A percentile compares a stretch with the other conserved stretches of the same genome.
These are phyloP conservation scores for Trichomycterus rosablanca DNA, from an alignment of 2,113 vertebrate species.

Conservation along the genomic window DNA sequence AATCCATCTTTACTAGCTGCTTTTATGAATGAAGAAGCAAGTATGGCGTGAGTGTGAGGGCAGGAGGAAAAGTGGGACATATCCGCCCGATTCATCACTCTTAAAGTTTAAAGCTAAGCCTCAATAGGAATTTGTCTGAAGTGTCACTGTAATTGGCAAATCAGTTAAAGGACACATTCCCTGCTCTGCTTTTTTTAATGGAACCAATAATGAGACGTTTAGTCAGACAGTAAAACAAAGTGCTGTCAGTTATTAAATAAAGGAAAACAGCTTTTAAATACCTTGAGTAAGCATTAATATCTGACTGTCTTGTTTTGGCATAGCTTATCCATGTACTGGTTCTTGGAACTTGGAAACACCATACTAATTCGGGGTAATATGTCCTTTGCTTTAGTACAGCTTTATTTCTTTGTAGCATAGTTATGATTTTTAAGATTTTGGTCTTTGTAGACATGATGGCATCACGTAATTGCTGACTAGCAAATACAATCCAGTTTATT, in stretches of 20 bases:
- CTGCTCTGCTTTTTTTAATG: constrained; percentile 18
- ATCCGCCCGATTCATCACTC: constrained; percentile 28
- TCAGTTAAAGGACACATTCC: constrained; percentile 33
- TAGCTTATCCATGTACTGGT: too few relatives aligned
- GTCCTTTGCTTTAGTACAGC: too few relatives aligned
- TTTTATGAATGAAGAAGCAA: constrained; percentile 15
- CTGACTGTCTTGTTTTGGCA: too few relatives aligned
- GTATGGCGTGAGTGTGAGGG: not conserved
- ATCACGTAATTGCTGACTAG: too few relatives aligned
- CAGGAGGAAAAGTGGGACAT: not conserved
- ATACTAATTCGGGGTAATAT: too few relatives aligned
- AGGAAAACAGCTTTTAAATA: too few relatives aligned
- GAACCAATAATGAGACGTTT: constrained; percentile 15
- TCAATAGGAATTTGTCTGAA: constrained; percentile 36
- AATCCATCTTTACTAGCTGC: constrained; percentile 12
- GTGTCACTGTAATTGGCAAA: constrained; percentile 44
- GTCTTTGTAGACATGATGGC: too few relatives aligned
- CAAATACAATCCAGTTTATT: too few relatives aligned
- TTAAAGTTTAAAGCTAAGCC: constrained; percentile 38
- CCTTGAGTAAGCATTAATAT: too few relatives aligned
- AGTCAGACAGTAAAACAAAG: constrained; percentile 1
- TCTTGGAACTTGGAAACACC: too few relatives aligned
- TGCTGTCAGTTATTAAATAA: not conserved
- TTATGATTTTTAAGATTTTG: too few relatives aligned
- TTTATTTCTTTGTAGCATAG: too few relatives aligned